Evolutionary conservation across 2,888 invertebrate genomes (phyloP), one percentile per base, ranked within the genome.

Genomic region (Eledona agricola): DNA sequence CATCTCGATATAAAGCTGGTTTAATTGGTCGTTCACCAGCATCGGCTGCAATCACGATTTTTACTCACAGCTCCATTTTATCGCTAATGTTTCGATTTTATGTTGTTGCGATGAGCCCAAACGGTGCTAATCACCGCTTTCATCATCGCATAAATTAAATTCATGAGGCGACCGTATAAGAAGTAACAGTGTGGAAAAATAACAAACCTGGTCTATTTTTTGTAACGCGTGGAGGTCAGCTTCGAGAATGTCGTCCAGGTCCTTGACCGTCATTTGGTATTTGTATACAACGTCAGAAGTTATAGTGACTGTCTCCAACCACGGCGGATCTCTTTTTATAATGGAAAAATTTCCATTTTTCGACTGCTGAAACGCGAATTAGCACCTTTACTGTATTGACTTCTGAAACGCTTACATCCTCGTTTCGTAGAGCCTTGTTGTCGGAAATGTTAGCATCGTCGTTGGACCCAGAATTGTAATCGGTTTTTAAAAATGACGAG

Each of bases 1-100:
- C 64, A 89, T 75, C 63, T 89, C 89, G 17, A 82, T 62, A 65
- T 88, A 89, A 2, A 89, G 74, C 65, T 88, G 88, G 20, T 77
- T 80, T 11, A 91, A 71, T 71, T 90, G 90, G 45, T 89, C 86
- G 66, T 87, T 87, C 1, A 90, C 88, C 62, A 87, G 61, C 1
- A 77, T 63, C 0, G 90, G 86, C 83, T 90, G 78, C 46, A 74
- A 65, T 51, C 17, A 50, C 28, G 28, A 34, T 42, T 42, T 42
- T 42, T 42, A 42, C n/a, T n/a, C n/a, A n/a, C 20, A 5, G 26
- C 13, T 40, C 17, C 16, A 16, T 38, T 13, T 37, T 25, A 13
- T 23, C 25, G 40, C 29, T 40, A 29, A 40, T 40, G 31, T 42
- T 13, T 4, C 20, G 22, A 20, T 40, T 40, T 40, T 40, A 40